phyloP scores from a whole-genome alignment of 2,113 vertebrate genomes.

The Lagenorhynchus albirostris region DNA sequence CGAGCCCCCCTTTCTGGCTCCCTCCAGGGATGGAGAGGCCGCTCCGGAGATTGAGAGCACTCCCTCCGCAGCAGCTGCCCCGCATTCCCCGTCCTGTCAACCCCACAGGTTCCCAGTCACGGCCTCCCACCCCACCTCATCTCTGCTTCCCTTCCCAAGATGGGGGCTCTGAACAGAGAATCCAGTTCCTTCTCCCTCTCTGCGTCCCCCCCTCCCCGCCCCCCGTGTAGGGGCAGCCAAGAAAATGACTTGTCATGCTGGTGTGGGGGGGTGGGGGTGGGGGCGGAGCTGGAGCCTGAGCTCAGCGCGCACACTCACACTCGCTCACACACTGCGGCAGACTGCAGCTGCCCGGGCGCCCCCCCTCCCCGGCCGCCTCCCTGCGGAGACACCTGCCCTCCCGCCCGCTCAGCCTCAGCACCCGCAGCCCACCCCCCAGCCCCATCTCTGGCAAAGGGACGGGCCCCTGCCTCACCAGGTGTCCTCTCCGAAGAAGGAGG shows the following conservation, averaged over 20 bases:
- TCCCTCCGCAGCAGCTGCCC: constrained; percentile 44
- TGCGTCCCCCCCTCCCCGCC: neutral
- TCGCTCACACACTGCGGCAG: constrained; percentile 87
- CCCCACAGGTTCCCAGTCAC: constrained; percentile 2
- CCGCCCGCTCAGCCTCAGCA: constrained; percentile 59
- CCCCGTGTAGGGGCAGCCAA: constrained; percentile 68
- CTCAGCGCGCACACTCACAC: constrained; percentile 78
- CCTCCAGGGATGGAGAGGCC: neutral
- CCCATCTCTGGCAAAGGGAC: neutral
- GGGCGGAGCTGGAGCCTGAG: constrained; percentile 78
- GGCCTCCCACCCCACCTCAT: constrained; percentile 51
- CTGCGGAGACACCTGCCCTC: constrained; percentile 84
- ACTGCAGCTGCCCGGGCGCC: constrained; percentile 82
- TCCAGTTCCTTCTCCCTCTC: constrained; percentile 43
- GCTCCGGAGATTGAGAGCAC: neutral
- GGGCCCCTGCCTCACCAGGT: neutral
- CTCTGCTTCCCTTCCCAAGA: constrained; percentile 43
- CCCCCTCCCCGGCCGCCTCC: constrained; percentile 62
- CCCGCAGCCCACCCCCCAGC: constrained; percentile 58
- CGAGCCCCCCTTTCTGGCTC: neutral
- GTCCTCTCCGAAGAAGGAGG: neutral
- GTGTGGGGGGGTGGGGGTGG: constrained; percentile 64
- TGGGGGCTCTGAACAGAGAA: constrained; percentile 59
- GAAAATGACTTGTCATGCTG: constrained; percentile 80
- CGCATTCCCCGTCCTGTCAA: constrained; percentile 40